A percentile compares a stretch with the other conserved stretches of the same genome.
Conservation (phyloP, 2,797 vertebrate genomes). For the Echiichthys vipera region DNA sequence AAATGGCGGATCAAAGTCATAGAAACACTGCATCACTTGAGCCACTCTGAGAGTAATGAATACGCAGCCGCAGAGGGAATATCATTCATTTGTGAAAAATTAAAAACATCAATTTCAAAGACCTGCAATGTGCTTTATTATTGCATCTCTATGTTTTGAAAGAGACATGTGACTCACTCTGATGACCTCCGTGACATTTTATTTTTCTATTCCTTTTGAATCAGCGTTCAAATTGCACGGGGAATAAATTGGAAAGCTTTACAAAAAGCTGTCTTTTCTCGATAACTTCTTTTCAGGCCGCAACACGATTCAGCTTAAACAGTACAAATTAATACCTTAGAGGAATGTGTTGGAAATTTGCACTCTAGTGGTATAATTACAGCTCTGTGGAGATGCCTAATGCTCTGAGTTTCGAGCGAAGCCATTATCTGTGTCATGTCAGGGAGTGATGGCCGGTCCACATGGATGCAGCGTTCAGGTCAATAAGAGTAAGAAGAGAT, state of each 20-base stretch:
- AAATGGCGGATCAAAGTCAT: constrained; percentile 36
- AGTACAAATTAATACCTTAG: constrained; percentile 43
- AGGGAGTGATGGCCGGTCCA: constrained; percentile 40
- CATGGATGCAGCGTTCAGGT: constrained; percentile 49
- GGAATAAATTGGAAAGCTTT: constrained; percentile 23
- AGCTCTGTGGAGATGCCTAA: constrained; percentile 53
- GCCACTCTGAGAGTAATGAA: constrained; percentile 32
- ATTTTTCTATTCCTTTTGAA: constrained; percentile 18
- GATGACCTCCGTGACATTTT: constrained; percentile 30
- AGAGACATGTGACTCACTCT: constrained; percentile 24
- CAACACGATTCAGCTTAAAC: constrained; percentile 27
- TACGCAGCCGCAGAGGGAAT: constrained; percentile 41
- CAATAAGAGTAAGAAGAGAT: constrained; percentile 53
- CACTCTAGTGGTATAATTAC: constrained; percentile 65
- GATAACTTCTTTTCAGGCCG: constrained; percentile 18
- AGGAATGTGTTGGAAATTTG: constrained; percentile 48
- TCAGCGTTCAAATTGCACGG: constrained; percentile 26
- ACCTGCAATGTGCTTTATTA: constrained; percentile 29
- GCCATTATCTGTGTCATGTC: constrained; percentile 62
- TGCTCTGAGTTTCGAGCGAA: constrained; percentile 59
- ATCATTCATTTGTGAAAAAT: constrained; percentile 45
- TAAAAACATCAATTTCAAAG: constrained; percentile 55
- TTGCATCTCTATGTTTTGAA: too few relatives aligned
- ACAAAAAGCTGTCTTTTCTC: constrained; percentile 29
- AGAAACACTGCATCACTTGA: constrained; percentile 48